Evolutionary conservation across 2,888 invertebrate species (phyloP).

Genomic region (Phyllotreta striolata): DNA sequence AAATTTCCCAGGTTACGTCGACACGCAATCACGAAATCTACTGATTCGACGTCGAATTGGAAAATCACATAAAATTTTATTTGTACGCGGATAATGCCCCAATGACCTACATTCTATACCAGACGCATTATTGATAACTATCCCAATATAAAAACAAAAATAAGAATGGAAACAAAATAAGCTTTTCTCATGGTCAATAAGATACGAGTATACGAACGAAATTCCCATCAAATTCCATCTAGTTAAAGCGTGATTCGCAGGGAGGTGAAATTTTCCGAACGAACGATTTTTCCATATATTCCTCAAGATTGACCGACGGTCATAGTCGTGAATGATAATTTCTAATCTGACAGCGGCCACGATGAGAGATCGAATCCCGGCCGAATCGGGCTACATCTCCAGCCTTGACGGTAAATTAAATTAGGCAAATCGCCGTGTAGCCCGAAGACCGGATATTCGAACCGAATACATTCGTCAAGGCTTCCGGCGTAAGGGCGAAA

Average conservation of each 20-base stretch:
- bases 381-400: slow-evolving; percentile 31
- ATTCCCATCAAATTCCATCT: neutral
- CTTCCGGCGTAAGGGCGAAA: slow-evolving; percentile 47
- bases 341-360: slow-evolving; percentile 20
- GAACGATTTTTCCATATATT: slow-evolving; percentile 26
- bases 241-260: neutral
- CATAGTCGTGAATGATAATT: slow-evolving; percentile 29
- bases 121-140: too few relatives aligned
- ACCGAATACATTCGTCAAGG: slow-evolving; percentile 55
- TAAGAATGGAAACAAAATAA: too few relatives aligned
- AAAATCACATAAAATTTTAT: slow-evolving; percentile 14
- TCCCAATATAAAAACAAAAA: neutral
- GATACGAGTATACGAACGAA: too few relatives aligned
- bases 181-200: too few relatives aligned
- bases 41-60: slow-evolving; percentile 4
- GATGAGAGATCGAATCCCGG: slow-evolving; percentile 19
- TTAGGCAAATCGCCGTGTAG: slow-evolving; percentile 38
- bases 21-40: slow-evolving; percentile 29
- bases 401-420: slow-evolving; percentile 35
- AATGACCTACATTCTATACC: neutral
- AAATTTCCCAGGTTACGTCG: slow-evolving; percentile 27
- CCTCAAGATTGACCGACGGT: slow-evolving; percentile 28
- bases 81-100: neutral
- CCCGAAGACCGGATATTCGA: slow-evolving; percentile 48
- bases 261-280: slow-evolving; percentile 18